These are phyloP conservation scores for Trichonephila clavata DNA, from an alignment of 1,140 invertebrate species.

Conservation along the genomic window DNA sequence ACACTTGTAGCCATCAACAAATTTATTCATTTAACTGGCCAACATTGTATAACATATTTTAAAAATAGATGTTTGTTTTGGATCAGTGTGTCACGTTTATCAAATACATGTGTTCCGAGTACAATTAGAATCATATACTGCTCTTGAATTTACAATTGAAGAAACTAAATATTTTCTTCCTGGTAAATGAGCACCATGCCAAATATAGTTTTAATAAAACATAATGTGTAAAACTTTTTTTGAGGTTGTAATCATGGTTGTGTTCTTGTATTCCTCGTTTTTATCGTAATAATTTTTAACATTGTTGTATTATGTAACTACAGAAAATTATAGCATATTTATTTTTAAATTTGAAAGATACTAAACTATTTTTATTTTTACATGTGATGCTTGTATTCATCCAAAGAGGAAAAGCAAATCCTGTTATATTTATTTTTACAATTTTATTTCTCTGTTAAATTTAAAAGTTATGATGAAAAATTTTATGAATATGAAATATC, in stretches of 20 bases:
- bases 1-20: neutral
- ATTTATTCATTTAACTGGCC: neutral
- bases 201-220: neutral
- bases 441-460: constrained; percentile 28
- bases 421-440: constrained; percentile 38
- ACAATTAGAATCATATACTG: neutral
- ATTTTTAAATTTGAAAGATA: constrained; percentile 2
- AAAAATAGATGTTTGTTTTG: neutral
- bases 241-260: neutral
- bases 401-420: constrained; percentile 19
- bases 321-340: neutral
- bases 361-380: constrained; percentile 16
- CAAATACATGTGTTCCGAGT: neutral
- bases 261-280: neutral
- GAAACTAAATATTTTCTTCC: neutral
- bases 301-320: neutral
- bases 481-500: constrained; percentile 8
- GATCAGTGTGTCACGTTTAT: neutral
- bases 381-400: neutral
- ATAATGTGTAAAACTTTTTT: neutral
- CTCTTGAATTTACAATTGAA: neutral
- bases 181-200: neutral
- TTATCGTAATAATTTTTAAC: neutral
- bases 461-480: constrained; percentile 19
- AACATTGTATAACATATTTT: neutral